Evolutionary conservation across 2,113 vertebrate species (phyloP), one percentile per base, ranked within the genome.

Genomic region (Psittacara wagleri): DNA sequence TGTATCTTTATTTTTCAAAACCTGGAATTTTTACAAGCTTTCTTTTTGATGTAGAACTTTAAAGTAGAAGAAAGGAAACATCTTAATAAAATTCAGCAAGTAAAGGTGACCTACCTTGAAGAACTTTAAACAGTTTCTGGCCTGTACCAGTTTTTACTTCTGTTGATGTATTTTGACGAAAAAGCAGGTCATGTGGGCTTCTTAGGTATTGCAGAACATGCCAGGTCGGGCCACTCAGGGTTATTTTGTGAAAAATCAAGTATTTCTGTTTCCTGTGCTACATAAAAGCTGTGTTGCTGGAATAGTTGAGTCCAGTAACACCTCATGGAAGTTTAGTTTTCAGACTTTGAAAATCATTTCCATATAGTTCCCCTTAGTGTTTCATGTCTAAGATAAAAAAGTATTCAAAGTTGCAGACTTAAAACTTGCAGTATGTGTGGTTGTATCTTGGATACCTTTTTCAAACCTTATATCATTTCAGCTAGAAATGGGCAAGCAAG

Each of bases 371-470:
- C 6, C 10, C 61, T 51, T 46, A n/a, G 39, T 51, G 48, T 19
- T 16, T 68, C 18, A 0, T 44, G 35, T 37, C 33, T 28, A 35
- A 39, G 35, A 48, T 7, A 18, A 33, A 49, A 46, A 64, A 25
- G 17, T 57, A 22, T 8, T 41, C 11, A 11, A 51, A 69, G 20
- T 3, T 64, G 48, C 31, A 76, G 39, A 8, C 39, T 68, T 13
- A 55, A n/a, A 44, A 66, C n/a, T 10, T 61, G 0, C 13, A 16
- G 6, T 1, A 0, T 24, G 9, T 28, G 33, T 44, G 51, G 39
- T 27, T 92, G 14, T 46, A 7, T 46, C 29, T 59, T 49, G 18
- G 51, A 28, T 87, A 23, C 11, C 31, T 54, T 31, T 46, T 69
- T 62, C 66, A 76, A 63, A 44, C 70, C 12, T 89, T 17, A 4